Percentiles rank a stretch among this genome's conserved stretches.
Conservation (phyloP, 2,888 invertebrate genomes). For the Zonitis immaculata region DNA sequence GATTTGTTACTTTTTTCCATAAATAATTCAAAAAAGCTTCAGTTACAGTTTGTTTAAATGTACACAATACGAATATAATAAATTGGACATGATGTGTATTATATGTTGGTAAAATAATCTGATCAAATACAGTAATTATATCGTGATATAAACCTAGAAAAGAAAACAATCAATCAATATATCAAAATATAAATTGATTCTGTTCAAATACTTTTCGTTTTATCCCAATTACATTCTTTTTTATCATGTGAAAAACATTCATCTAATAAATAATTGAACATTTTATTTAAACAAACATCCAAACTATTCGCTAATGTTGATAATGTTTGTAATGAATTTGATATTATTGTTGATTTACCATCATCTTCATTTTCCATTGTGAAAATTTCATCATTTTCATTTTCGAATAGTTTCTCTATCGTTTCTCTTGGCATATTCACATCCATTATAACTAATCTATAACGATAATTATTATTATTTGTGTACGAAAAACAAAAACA, state of each 20-base stretch:
- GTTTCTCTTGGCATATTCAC: constrained; percentile 61
- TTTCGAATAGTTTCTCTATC: constrained; percentile 44
- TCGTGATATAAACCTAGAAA: constrained; percentile 53
- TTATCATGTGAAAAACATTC: constrained; percentile 51
- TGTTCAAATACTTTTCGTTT: constrained; percentile 51
- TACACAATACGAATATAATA: constrained; percentile 68
- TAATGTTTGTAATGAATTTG: constrained; percentile 3
- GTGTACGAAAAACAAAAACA: constrained; percentile 24
- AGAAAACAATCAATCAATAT: constrained; percentile 2
- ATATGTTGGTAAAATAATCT: constrained; percentile 75
- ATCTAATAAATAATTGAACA: constrained; percentile 65
- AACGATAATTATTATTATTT: constrained; percentile 18
- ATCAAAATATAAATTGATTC: not conserved
- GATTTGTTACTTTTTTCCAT: constrained; percentile 69
- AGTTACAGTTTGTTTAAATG: constrained; percentile 56
- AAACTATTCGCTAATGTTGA: constrained; percentile 56
- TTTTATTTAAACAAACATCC: constrained; percentile 71
- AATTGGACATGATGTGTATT: constrained; percentile 77
- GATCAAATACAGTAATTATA: constrained; percentile 69
- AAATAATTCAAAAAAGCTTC: constrained; percentile 66
- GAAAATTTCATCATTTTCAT: constrained; percentile 47
- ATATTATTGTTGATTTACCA: constrained; percentile 35
- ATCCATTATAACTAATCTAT: constrained; percentile 69
- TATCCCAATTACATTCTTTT: constrained; percentile 53
- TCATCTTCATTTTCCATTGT: constrained; percentile 54